phyloP scores from a whole-genome alignment of 2,797 vertebrate species.

The Cuculus canorus region DNA sequence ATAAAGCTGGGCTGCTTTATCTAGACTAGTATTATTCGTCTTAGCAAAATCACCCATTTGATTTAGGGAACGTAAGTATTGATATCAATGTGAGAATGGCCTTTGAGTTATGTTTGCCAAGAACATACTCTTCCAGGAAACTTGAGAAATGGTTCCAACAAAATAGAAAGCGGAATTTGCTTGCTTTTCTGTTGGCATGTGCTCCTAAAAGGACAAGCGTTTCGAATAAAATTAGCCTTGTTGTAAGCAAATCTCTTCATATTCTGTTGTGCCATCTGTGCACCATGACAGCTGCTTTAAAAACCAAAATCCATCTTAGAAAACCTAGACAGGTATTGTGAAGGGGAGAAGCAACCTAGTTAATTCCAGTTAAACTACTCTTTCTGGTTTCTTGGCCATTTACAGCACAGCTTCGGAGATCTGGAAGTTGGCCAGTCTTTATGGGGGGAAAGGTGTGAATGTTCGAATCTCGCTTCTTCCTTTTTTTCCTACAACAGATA shows the following conservation, averaged over 20 bases:
- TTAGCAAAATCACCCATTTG: not conserved
- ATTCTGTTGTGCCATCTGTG: not conserved
- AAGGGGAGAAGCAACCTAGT: not conserved
- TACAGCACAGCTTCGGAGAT: not conserved
- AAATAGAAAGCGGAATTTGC: constrained; percentile 51
- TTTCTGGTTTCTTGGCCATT: not conserved
- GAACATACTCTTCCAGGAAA: constrained; percentile 52
- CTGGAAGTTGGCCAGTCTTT: not conserved
- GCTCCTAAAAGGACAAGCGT: not conserved
- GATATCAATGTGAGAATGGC: not conserved
- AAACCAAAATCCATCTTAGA: not conserved
- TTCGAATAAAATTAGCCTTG: constrained; percentile 28
- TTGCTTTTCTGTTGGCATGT: constrained; percentile 7
- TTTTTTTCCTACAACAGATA: not conserved
- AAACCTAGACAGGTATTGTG: not conserved
- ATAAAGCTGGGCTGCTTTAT: not conserved
- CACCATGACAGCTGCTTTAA: constrained; percentile 4
- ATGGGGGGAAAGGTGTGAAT: too few relatives aligned
- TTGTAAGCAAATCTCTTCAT: not conserved
- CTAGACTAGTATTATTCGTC: not conserved
- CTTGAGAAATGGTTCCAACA: constrained; percentile 39
- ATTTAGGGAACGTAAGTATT: not conserved
- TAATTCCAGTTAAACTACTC: not conserved
- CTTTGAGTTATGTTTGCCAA: not conserved
- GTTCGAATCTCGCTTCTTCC: not conserved